Evolutionary conservation across 92 coral and sea anemone species (phyloP).

Genomic region (Blastomussa wellsi): DNA sequence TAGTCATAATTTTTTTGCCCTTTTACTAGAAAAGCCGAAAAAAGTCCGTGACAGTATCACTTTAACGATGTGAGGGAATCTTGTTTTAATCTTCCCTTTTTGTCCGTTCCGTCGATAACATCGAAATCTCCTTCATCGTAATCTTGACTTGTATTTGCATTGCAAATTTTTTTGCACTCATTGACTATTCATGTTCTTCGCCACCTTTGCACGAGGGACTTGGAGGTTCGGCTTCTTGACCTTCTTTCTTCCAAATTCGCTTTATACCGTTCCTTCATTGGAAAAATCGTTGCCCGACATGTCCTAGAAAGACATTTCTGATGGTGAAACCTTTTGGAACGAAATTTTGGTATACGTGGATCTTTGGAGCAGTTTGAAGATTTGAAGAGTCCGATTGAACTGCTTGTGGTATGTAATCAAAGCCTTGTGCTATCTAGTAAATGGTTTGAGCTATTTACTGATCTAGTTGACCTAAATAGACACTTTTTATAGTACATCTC

Average conservation of each 20-base stretch:
- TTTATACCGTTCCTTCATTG: background rate
- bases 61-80: too few species aligned
- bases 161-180: background rate
- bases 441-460: background rate
- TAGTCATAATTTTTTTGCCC: too few species aligned
- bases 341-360: background rate
- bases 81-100: too few species aligned
- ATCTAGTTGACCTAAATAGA: background rate
- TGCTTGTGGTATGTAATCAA: background rate
- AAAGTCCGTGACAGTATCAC: too few species aligned
- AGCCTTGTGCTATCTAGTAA: background rate
- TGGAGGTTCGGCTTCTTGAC: background rate
- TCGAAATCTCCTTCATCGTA: background rate
- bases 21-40: too few species aligned
- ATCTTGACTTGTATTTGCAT: background rate
- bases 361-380: background rate
- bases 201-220: conserved; percentile 3
- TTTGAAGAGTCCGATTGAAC: background rate
- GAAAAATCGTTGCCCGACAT: background rate
- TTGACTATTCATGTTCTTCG: background rate
- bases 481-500: too few species aligned
- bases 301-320: background rate
- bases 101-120: too few species aligned
- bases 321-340: background rate
- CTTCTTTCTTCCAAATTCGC: background rate